Percentiles rank a stretch among this genome's conserved stretches.
Evolutionary conservation across 92 coral and sea anemone species (phyloP).

Genomic region (Parazoanthus darwini): DNA sequence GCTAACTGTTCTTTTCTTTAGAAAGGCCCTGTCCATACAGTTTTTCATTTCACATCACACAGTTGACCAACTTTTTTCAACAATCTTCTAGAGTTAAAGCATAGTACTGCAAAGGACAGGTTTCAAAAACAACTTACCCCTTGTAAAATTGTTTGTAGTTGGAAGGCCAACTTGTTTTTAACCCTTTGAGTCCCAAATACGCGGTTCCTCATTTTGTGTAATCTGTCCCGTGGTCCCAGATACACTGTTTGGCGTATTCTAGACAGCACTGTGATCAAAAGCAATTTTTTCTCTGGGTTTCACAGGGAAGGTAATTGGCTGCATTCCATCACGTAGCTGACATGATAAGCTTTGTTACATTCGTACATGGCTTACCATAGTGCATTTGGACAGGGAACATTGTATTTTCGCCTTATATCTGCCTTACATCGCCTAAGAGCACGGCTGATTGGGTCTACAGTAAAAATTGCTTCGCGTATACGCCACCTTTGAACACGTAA

Average conservation of each 20-base stretch:
- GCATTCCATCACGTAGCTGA: not conserved
- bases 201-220: not conserved
- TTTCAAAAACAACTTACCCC: too few relatives aligned
- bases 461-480: conserved; percentile 57
- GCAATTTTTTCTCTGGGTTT: conserved; percentile 6
- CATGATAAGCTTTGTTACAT: not conserved
- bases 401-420: conserved; percentile 58
- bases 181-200: conserved; percentile 32
- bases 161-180: too few relatives aligned
- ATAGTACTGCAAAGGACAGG: not conserved
- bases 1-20: too few relatives aligned
- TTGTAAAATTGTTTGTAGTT: too few relatives aligned
- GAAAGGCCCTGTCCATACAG: too few relatives aligned
- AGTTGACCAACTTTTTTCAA: too few relatives aligned
- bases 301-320: not conserved
- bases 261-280: conserved; percentile 11
- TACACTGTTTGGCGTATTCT: not conserved
- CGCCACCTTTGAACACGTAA: conserved; percentile 66
- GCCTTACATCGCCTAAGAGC: conserved; percentile 58
- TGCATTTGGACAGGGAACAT: conserved; percentile 69
- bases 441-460: conserved; percentile 71
- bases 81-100: not conserved
- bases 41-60: too few relatives aligned
- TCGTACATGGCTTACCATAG: conserved; percentile 70
- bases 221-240: conserved; percentile 24